Evolutionary conservation across 1,140 invertebrate genomes (phyloP), one percentile per base, ranked within the genome.

Genomic region (Apolygus lucorum): DNA sequence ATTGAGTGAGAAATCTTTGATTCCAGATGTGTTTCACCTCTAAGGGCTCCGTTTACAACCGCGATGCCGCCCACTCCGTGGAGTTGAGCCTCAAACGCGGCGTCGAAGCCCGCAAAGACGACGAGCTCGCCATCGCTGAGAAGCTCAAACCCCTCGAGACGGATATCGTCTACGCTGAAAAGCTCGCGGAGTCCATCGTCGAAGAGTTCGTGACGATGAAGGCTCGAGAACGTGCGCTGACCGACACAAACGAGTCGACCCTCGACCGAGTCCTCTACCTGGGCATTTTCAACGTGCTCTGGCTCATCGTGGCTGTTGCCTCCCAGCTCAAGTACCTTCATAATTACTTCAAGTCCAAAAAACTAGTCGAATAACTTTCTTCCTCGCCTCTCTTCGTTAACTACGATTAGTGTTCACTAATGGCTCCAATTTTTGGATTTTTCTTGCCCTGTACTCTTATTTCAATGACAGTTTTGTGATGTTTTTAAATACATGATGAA

Each of bases 291-390:
- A 66, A 66, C 27, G 27, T 66, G 2, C n/a, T 66, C n/a, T 66
- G 64, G 64, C 64, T 66, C 25, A 14, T 66, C 64, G 1, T 8
- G 8, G 17, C 29, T 17, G 24, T 28, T 2, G 64, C 64, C 21
- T 14, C 64, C n/a, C 64, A 66, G 34, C 13, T 66, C 13, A 28
- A 29, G n/a, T 66, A 66, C n/a, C 27, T 66, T 66, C 64, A 34
- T 2, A 29, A 34, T 17, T 66, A 66, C n/a, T 66, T 66, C 64
- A 28, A 29, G n/a, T 29, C 27, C 25, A 66, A 66, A 66, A 66
- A 66, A 42, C 64, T 66, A 2, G 29, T 66, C 27, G 26, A 66
- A 66, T 66, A 66, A 28, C 4, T 4, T 14, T 4, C 34, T 42
- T 8, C 34, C 34, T 42, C 34, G 17, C 4, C 34, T 42, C 17